A percentile compares a stretch with the other conserved stretches of the same genome.
These are phyloP conservation scores for Varecia variegata DNA, from an alignment of 2,797 vertebrate genomes.

Conservation along the genomic window DNA sequence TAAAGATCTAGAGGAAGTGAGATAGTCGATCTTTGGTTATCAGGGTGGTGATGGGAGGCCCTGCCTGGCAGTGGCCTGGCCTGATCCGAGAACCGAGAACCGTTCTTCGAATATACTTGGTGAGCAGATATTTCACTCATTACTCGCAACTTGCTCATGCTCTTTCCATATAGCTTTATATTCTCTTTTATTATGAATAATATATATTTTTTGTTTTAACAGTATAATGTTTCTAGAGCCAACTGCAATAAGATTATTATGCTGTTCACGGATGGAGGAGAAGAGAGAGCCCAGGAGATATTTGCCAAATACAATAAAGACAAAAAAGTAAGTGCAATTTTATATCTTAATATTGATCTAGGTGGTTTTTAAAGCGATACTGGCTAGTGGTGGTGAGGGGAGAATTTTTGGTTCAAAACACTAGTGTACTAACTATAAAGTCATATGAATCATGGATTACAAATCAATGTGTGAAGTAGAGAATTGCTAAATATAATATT, in stretches of 20 bases:
- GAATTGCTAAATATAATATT: not conserved
- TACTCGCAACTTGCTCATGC: not conserved
- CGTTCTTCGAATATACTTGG: not conserved
- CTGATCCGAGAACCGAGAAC: not conserved
- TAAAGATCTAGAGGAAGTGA: not conserved
- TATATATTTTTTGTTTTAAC: not conserved
- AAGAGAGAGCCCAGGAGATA: slow-evolving; percentile 96
- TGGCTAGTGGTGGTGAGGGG: rapidly evolving
- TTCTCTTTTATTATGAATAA: not conserved
- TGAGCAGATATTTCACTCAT: not conserved
- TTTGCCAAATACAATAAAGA: slow-evolving; percentile 94
- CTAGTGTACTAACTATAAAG: not conserved
- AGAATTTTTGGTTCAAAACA: not conserved
- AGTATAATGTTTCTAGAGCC: slow-evolving; percentile 95
- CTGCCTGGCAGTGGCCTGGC: rapidly evolving
- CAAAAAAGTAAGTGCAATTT: slow-evolving; percentile 89
- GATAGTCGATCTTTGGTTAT: rapidly evolving
- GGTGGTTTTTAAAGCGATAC: not conserved
- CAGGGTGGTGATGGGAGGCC: not conserved
- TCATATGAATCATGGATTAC: not conserved
- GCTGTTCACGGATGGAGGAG: slow-evolving; percentile 98
- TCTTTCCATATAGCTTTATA: not conserved
- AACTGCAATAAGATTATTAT: slow-evolving; percentile 99
- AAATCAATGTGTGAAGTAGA: not conserved
- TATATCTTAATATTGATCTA: slow-evolving; percentile 1